Conservation (phyloP, 2,797 vertebrate genomes). For the Sebastes steindachneri region DNA sequence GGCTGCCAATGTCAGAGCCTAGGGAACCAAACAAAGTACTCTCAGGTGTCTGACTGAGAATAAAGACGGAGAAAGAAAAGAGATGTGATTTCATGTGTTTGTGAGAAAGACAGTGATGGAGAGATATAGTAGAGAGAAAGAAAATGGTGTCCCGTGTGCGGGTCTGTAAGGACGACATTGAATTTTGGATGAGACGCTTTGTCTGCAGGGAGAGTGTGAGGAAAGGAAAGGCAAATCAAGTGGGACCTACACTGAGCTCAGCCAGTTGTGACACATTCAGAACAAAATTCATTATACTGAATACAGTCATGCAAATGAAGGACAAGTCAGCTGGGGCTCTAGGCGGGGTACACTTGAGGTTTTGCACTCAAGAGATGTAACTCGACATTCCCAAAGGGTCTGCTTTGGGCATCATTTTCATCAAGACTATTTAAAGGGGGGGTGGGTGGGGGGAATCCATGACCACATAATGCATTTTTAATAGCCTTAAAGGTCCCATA, state of each 20-base stretch:
- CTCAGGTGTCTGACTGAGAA: conserved; percentile 21
- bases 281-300: conserved; percentile 6
- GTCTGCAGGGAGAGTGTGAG: not conserved
- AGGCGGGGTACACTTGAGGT: not conserved
- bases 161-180: not conserved
- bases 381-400: not conserved
- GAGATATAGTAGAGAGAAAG: no score
- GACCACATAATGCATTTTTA: no score
- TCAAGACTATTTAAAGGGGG: not conserved
- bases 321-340: conserved; percentile 21
- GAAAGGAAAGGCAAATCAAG: not conserved
- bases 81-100: not conserved
- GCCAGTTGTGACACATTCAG: conserved; percentile 40
- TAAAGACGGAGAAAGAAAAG: not conserved
- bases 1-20: conserved; percentile 15
- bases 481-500: no score
- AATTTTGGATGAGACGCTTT: conserved; percentile 4
- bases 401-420: not conserved
- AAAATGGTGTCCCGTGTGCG: not conserved
- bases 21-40: conserved; percentile 32
- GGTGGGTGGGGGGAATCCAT: no score
- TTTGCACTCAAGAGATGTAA: not conserved
- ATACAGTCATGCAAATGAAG: conserved; percentile 44
- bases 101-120: not conserved
- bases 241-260: conserved; percentile 28